Evolutionary conservation across 2,888 invertebrate genomes (phyloP).

Genomic region (Metopia argyrocephala): DNA sequence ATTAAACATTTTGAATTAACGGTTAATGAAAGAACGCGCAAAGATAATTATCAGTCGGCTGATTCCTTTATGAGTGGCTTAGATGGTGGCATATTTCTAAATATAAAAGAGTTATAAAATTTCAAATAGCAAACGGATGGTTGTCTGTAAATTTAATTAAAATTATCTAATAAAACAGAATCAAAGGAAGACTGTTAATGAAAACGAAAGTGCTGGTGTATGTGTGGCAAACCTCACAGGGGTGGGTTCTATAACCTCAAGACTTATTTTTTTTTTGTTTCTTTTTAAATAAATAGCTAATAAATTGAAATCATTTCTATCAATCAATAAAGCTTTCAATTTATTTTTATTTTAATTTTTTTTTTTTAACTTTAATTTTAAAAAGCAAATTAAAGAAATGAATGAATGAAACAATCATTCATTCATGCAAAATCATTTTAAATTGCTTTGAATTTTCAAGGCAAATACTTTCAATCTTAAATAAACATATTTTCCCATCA

Average conservation of each 20-base stretch:
- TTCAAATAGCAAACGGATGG: not conserved
- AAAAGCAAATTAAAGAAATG: slow-evolving; percentile 27
- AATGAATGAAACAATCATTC: slow-evolving; percentile 27
- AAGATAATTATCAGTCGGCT: slow-evolving; percentile 62
- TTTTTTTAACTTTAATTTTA: not conserved
- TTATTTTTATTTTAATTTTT: slow-evolving; percentile 1
- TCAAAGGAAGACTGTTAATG: not conserved
- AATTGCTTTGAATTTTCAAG: not conserved
- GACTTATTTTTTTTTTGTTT: too few species aligned
- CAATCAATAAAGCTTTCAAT: slow-evolving; percentile 28
- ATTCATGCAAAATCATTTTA: slow-evolving; percentile 15
- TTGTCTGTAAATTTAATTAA: slow-evolving; percentile 30
- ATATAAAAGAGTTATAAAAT: slow-evolving; percentile 53
- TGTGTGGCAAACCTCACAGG: not conserved
- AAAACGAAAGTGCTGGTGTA: too few species aligned
- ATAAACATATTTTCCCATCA: slow-evolving; percentile 46
- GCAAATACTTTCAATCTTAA: slow-evolving; percentile 42
- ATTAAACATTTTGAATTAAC: slow-evolving; percentile 65
- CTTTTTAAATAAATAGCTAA: too few species aligned
- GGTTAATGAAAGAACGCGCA: slow-evolving; percentile 62
- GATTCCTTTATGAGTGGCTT: slow-evolving; percentile 64
- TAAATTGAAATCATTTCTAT: slow-evolving; percentile 9
- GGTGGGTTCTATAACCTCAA: not conserved
- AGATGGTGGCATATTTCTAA: slow-evolving; percentile 64
- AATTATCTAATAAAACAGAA: not conserved